Evolutionary conservation across 2,888 invertebrate genomes (phyloP), one percentile per base, ranked within the genome.

Genomic region (Dynastes hyllus): DNA sequence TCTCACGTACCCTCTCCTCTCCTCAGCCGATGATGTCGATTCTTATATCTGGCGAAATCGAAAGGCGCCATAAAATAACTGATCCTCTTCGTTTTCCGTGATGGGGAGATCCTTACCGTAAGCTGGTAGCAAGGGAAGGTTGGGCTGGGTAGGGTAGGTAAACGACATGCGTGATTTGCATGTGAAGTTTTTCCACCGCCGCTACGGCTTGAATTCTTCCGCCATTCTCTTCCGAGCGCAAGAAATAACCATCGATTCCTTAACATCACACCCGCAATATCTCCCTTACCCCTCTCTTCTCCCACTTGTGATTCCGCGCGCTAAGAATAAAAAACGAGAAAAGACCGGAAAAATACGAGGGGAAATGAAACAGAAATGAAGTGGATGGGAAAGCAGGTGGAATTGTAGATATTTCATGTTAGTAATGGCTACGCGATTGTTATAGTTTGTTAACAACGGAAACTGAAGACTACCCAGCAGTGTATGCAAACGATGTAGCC

Each of bases 81-180:
- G 87, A 87, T 87, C 87, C 85, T 83, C 81, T 65, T n/a, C 65
- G 32, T 58, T 58, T 58, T 8, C 16, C 22, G 55, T 58, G 16
- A 58, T 58, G 55, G 55, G 55, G 53, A 53, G 53, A 45, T 45
- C 45, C 45, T 45, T 45, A 8, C 53, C 13, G n/a, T 13, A 5
- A 45, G 32, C 32, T 37, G 5, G 32, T 53, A 3, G 53, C 2
- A 16, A 53, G 32, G 55, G 8, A 22, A 8, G 63, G 29, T 63
- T 63, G 13, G 27, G 29, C 11, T n/a, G 32, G 11, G 32, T 2
- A 8, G 37, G 82, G 84, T 86, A 51, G 58, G 71, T 87, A 86
- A 88, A 87, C 86, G 87, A 86, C 87, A 88, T 86, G 87, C 87
- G 87, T 86, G 88, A 88, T 88, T 88, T 88, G 88, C 88, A 88